phyloP scores from a whole-genome alignment of 2,888 invertebrate species.

The Lithophane semibrunnea region DNA sequence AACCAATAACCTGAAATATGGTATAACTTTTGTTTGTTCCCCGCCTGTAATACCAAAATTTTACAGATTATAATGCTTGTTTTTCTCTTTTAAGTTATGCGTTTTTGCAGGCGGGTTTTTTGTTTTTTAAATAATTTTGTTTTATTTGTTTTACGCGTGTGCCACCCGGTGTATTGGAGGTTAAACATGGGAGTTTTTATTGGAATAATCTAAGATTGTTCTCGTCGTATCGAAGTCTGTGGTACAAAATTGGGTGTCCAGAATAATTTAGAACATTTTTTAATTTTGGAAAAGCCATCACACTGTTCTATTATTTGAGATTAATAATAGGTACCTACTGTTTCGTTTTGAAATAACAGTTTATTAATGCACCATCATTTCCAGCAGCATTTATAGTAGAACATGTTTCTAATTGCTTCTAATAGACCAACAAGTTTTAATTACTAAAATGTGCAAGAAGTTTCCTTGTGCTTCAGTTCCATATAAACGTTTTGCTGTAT shows the following conservation, averaged over 20 bases:
- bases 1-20: too few relatives aligned
- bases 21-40: too few relatives aligned
- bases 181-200: background rate
- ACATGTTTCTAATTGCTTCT: slow-evolving; percentile 26
- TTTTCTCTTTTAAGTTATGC: too few relatives aligned
- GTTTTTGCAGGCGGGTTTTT: too few relatives aligned
- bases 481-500: background rate
- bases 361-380: background rate
- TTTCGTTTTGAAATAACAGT: background rate
- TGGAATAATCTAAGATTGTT: background rate
- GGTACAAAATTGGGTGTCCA: background rate
- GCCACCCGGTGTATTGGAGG: too few relatives aligned
- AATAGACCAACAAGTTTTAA: slow-evolving; percentile 28
- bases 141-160: too few relatives aligned
- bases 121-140: too few relatives aligned
- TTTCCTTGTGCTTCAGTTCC: background rate
- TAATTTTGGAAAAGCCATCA: background rate
- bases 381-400: slow-evolving; percentile 12
- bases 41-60: too few relatives aligned
- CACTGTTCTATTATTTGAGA: background rate
- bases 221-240: too few relatives aligned
- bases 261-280: background rate
- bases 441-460: slow-evolving; percentile 6
- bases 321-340: background rate
- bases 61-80: too few relatives aligned